These are phyloP conservation scores for Myotis brandtii DNA, from an alignment of 2,113 vertebrate genomes.

Conservation along the genomic window DNA sequence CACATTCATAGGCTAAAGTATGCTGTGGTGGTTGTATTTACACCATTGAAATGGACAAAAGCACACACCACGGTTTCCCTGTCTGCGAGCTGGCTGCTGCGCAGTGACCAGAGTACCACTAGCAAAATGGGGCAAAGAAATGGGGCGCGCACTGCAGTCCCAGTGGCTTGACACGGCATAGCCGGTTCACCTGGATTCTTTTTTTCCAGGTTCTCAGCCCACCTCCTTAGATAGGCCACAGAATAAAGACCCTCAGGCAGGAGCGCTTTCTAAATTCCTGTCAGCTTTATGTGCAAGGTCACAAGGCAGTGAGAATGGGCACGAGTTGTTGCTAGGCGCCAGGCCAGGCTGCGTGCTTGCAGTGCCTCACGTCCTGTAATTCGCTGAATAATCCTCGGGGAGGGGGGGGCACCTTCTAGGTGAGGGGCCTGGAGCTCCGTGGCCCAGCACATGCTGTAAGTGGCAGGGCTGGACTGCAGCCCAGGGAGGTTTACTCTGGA, in stretches of 20 bases:
- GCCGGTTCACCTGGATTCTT: neutral
- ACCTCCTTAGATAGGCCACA: neutral
- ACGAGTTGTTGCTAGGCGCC: neutral
- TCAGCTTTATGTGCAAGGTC: neutral
- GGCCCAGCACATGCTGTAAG: neutral
- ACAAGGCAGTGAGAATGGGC: neutral
- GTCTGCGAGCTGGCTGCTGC: neutral
- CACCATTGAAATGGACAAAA: neutral
- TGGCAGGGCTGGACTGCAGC: neutral
- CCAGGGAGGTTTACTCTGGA: neutral
- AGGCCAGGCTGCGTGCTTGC: neutral
- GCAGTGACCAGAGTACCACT: neutral
- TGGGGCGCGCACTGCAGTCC: neutral
- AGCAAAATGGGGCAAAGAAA: neutral
- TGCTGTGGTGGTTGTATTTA: neutral
- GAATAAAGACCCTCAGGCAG: neutral
- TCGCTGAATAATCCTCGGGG: neutral
- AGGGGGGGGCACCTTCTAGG: neutral
- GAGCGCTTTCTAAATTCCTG: neutral
- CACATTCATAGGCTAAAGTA: neutral
- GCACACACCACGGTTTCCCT: neutral
- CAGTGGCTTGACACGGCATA: neutral
- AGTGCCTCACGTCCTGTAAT: neutral
- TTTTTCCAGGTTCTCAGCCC: neutral
- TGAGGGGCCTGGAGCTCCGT: neutral